Evolutionary conservation across 2,113 vertebrate genomes (phyloP).

Genomic region (Lepidothrix coronata): DNA sequence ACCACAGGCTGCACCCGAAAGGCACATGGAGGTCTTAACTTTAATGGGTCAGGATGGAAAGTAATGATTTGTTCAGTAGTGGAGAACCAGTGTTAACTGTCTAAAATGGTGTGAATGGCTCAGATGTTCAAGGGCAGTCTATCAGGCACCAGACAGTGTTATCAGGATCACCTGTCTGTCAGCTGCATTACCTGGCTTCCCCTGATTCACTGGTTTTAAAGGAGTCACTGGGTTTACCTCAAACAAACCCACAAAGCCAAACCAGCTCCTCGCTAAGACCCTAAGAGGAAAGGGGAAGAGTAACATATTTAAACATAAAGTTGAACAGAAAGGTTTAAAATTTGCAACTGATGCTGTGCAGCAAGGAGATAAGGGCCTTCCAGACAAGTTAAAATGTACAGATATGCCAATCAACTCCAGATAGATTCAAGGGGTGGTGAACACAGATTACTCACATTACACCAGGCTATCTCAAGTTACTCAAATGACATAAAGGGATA

Average conservation of each 20-base stretch:
- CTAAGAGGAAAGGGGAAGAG: conserved; percentile 9
- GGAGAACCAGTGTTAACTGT: conserved; percentile 16
- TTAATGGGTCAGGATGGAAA: conserved; percentile 46
- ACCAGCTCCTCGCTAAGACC: not conserved
- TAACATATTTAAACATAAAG: conserved; percentile 53
- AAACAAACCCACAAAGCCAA: conserved; percentile 50
- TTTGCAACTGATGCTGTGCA: conserved; percentile 39
- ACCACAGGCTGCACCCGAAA: conserved; percentile 9
- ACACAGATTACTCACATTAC: conserved; percentile 32
- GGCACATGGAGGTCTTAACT: conserved; percentile 32
- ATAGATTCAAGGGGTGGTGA: conserved; percentile 47
- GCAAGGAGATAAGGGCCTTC: conserved; percentile 52
- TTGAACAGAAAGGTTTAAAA: conserved; percentile 56
- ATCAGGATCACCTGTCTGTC: conserved; percentile 63
- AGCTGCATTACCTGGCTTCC: conserved; percentile 23
- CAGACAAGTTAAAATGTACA: conserved; percentile 55
- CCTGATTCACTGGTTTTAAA: conserved; percentile 11
- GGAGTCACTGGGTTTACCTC: conserved; percentile 28
- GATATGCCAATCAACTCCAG: conserved; percentile 52
- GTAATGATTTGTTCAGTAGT: conserved; percentile 33
- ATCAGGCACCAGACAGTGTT: conserved; percentile 58
- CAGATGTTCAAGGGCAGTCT: conserved; percentile 52
- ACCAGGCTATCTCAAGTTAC: conserved; percentile 52
- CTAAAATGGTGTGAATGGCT: conserved; percentile 60
- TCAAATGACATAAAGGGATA: conserved; percentile 63